These are phyloP conservation scores for Macropus fuliginosus DNA, from an alignment of 2,797 vertebrate species.

Conservation along the genomic window DNA sequence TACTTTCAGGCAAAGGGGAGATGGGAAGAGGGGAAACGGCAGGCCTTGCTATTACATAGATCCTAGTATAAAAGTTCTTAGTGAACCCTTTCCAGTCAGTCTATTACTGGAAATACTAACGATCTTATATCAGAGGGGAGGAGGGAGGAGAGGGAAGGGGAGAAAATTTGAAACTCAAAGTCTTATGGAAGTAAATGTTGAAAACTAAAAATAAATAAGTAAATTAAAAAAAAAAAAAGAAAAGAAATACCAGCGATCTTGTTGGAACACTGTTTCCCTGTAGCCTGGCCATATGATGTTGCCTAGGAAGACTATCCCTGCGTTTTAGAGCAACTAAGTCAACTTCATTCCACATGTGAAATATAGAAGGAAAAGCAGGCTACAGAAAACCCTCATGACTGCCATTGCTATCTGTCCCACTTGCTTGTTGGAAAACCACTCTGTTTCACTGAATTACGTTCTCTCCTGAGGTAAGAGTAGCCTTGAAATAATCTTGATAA, in stretches of 20 bases:
- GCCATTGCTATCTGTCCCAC: background rate
- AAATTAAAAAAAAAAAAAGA: no score
- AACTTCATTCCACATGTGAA: background rate
- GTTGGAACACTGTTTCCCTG: background rate
- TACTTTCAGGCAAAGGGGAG: background rate
- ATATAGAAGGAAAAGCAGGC: background rate
- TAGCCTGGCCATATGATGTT: background rate
- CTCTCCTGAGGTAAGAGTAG: background rate
- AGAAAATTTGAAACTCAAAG: no score
- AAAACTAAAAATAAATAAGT: no score
- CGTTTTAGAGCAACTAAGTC: background rate
- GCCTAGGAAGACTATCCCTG: background rate
- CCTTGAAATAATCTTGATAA: background rate
- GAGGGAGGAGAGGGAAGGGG: no score
- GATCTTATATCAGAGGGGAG: background rate
- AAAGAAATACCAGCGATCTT: background rate
- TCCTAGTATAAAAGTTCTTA: background rate
- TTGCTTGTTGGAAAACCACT: background rate
- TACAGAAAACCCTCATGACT: background rate
- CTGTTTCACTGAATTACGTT: background rate
- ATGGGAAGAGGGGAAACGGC: rapidly evolving
- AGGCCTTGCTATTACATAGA: background rate
- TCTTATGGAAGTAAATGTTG: no score
- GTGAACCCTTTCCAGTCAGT: background rate
- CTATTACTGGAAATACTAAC: background rate